Percentiles rank a stretch among this genome's conserved stretches.
Conservation (phyloP, 2,888 invertebrate genomes). For the Parnassius smintheus region DNA sequence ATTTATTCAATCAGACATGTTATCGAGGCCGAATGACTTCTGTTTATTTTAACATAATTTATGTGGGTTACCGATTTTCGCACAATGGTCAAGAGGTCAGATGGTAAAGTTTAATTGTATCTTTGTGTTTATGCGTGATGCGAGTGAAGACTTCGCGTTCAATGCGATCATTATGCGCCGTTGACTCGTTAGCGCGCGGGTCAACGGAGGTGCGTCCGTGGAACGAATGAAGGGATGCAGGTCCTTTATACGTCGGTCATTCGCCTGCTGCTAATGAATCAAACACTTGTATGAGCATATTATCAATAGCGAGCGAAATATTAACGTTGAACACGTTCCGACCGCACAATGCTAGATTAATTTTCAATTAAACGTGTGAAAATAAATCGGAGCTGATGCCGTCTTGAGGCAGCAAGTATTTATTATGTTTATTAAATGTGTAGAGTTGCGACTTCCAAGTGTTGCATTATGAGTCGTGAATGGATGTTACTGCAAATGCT, state of each 20-base stretch:
- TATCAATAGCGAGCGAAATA: slow-evolving; percentile 73
- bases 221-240: slow-evolving; percentile 68
- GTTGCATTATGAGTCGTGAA: slow-evolving; percentile 34
- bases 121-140: slow-evolving; percentile 48
- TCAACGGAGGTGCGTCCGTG: slow-evolving; percentile 66
- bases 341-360: slow-evolving; percentile 68
- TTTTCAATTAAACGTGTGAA: slow-evolving; percentile 71
- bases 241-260: slow-evolving; percentile 72
- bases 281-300: slow-evolving; percentile 66
- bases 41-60: slow-evolving; percentile 53
- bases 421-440: slow-evolving; percentile 19
- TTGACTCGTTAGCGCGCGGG: slow-evolving; percentile 68
- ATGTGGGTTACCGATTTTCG: slow-evolving; percentile 63
- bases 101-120: slow-evolving; percentile 47
- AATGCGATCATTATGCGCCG: slow-evolving; percentile 71
- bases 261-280: slow-evolving; percentile 76
- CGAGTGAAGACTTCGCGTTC: slow-evolving; percentile 59
- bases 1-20: slow-evolving; percentile 63
- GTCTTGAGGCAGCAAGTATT: slow-evolving; percentile 41
- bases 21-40: slow-evolving; percentile 61
- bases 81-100: slow-evolving; percentile 47
- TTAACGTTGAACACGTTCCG: slow-evolving; percentile 57
- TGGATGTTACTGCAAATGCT: slow-evolving; percentile 44
- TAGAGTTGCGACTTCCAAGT: slow-evolving; percentile 36
- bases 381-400: slow-evolving; percentile 52